phyloP scores from a whole-genome alignment of 2,888 invertebrate genomes.

The Tenthredo distinguenda region DNA sequence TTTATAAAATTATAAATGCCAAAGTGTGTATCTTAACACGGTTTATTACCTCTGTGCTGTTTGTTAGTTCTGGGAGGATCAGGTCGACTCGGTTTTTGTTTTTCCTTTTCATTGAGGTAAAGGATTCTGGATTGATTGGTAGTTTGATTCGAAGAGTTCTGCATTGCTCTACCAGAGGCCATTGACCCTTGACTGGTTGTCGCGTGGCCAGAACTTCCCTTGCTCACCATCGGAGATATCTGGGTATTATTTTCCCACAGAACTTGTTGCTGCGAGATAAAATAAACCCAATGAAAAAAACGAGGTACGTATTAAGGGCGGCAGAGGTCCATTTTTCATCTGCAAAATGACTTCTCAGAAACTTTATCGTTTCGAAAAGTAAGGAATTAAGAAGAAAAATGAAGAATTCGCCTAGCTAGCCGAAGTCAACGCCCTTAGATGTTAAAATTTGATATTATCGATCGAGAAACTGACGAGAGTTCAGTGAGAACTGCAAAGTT shows the following conservation, averaged over 20 bases:
- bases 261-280: constrained; percentile 70
- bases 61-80: constrained; percentile 69
- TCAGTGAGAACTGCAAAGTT: background rate
- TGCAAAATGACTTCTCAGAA: too few species aligned
- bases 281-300: too few species aligned
- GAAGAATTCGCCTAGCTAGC: too few species aligned
- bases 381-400: too few species aligned
- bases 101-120: constrained; percentile 74
- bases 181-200: constrained; percentile 75
- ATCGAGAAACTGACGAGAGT: background rate
- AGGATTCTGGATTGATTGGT: constrained; percentile 71
- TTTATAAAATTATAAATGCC: background rate
- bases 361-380: too few species aligned
- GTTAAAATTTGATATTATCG: too few species aligned
- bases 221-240: constrained; percentile 73
- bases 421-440: too few species aligned
- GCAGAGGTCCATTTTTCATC: too few species aligned
- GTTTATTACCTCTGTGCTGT: constrained; percentile 72
- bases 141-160: constrained; percentile 66
- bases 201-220: constrained; percentile 74
- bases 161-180: constrained; percentile 69
- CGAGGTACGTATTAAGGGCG: too few species aligned
- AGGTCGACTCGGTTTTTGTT: constrained; percentile 66
- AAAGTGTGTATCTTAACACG: background rate
- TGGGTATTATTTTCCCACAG: constrained; percentile 72